phyloP scores from a whole-genome alignment of 2,888 invertebrate genomes.

The Adelognathus sp. region DNA sequence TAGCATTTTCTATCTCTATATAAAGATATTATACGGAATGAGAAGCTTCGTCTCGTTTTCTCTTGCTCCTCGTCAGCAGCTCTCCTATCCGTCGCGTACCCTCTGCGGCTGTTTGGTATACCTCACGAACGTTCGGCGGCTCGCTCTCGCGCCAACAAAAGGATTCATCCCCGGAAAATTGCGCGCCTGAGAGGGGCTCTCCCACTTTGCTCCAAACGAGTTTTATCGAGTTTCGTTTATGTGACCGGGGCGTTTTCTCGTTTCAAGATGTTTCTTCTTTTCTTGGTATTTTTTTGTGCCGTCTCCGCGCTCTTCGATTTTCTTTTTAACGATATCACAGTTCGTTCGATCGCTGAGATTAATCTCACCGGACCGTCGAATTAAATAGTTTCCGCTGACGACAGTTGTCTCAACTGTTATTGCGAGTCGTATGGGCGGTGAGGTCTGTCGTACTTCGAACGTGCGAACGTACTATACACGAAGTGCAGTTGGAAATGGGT shows the following conservation, averaged over 20 bases:
- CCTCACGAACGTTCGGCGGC: background rate
- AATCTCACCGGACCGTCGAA: background rate
- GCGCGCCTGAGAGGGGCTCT: background rate
- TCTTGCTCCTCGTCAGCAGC: constrained; percentile 3
- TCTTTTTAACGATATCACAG: background rate
- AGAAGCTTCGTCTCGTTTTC: constrained; percentile 19
- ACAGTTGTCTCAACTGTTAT: background rate
- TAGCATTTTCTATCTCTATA: too few species aligned
- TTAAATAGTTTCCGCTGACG: background rate
- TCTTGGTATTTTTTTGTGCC: background rate
- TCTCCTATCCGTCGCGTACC: background rate
- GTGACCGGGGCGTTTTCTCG: constrained; percentile 16
- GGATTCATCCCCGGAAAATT: constrained; percentile 34
- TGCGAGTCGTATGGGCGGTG: too few species aligned
- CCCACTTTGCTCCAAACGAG: constrained; percentile 45
- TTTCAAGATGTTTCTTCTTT: constrained; percentile 10
- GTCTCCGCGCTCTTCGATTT: background rate
- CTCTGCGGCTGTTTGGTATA: background rate
- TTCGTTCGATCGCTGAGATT: background rate
- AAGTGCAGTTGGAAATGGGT: too few species aligned
- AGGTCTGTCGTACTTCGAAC: too few species aligned
- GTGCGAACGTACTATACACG: too few species aligned
- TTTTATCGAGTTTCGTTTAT: constrained; percentile 55
- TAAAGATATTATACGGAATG: constrained; percentile 13
- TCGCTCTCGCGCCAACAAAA: constrained; percentile 26